Conservation (phyloP, 2,113 vertebrate genomes). For the Trachemys scripta region DNA sequence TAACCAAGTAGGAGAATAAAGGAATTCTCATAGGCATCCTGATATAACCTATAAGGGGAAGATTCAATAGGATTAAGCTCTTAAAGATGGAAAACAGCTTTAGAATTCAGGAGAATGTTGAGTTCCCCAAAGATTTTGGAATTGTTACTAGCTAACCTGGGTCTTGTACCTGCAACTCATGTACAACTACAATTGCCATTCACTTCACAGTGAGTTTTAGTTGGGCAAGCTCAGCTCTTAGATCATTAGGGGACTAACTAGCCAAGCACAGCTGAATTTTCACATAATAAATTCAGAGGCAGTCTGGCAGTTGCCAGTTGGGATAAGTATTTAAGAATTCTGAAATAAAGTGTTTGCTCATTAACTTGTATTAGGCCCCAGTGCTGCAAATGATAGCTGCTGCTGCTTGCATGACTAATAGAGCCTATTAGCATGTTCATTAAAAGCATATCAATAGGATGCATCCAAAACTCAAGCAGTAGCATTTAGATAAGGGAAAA, state of each 20-base stretch:
- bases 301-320: not conserved
- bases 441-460: not conserved
- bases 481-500: constrained; percentile 15
- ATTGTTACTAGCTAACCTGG: not conserved
- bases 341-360: not conserved
- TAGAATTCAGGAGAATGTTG: not conserved
- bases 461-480: constrained; percentile 7
- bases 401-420: not conserved
- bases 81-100: constrained; percentile 20
- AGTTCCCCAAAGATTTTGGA: not conserved
- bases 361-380: not conserved
- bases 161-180: not conserved
- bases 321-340: not conserved
- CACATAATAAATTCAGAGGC: not conserved
- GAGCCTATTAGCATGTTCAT: not conserved
- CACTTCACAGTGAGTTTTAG: not conserved
- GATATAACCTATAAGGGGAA: not conserved
- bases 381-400: not conserved
- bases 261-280: not conserved
- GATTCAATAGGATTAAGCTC: not conserved
- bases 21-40: constrained; percentile 11
- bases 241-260: not conserved
- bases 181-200: not conserved
- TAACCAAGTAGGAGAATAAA: constrained; percentile 1
- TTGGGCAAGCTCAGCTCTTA: not conserved